phyloP scores from a whole-genome alignment of 2,113 vertebrate genomes.

The Oncorhynchus keta region DNA sequence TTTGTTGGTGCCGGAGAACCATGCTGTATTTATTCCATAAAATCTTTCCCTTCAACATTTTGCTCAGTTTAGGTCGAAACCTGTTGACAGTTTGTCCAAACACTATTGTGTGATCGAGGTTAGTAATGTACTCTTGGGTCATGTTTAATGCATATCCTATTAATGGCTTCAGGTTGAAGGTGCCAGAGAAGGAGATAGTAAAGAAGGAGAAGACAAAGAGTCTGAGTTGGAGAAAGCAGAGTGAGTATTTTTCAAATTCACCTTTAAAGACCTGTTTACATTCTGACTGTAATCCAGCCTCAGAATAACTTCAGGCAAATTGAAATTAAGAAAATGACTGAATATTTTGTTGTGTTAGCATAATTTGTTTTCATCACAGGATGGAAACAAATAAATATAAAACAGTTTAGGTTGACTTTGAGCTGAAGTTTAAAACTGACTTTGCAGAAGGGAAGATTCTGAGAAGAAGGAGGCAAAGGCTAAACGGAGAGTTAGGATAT shows the following conservation, averaged over 20 bases:
- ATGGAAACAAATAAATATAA: neutral
- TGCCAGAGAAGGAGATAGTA: conserved; percentile 72
- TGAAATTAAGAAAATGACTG: neutral
- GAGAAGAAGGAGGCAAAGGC: conserved; percentile 72
- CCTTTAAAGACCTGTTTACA: neutral
- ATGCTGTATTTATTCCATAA: neutral
- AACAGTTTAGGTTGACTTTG: neutral
- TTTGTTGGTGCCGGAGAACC: neutral
- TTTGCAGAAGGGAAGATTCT: conserved; percentile 69
- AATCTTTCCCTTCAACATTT: neutral
- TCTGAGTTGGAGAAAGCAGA: conserved; percentile 77
- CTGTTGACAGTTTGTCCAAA: neutral
- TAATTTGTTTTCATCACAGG: too few species aligned
- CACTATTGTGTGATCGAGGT: neutral
- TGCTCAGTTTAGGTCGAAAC: neutral
- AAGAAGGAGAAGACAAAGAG: conserved; percentile 73
- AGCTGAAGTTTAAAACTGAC: neutral
- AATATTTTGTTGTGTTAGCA: conserved; percentile 3
- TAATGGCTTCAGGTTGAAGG: conserved; percentile 62
- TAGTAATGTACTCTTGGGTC: neutral
- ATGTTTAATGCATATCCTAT: conserved; percentile 15
- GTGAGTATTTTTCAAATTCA: conserved; percentile 70
- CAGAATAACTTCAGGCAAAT: neutral
- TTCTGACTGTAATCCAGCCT: neutral
- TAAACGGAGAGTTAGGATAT: conserved; percentile 72